phyloP scores from a whole-genome alignment of 2,888 invertebrate genomes.

The Halictus ligatus region DNA sequence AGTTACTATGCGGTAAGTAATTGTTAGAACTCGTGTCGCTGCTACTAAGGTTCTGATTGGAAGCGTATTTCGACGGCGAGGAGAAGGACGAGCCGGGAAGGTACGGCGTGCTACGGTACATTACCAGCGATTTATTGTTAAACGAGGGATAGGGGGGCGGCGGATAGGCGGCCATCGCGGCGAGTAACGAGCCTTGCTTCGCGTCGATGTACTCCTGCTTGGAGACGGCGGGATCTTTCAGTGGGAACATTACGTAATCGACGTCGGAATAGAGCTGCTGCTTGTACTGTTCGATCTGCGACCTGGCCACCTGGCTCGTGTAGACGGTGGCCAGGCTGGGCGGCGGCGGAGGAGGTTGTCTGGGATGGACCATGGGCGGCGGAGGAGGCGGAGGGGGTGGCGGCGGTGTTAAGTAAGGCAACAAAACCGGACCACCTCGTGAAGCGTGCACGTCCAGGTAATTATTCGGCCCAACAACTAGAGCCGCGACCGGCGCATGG shows the following conservation, averaged over 20 bases:
- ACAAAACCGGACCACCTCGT: conserved; percentile 84
- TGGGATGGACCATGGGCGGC: conserved; percentile 79
- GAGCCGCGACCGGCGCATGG: conserved; percentile 85
- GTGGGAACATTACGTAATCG: conserved; percentile 95
- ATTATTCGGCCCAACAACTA: conserved; percentile 87
- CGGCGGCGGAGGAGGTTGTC: conserved; percentile 88
- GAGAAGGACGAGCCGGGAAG: conserved; percentile 88
- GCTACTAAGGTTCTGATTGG: conserved; percentile 89
- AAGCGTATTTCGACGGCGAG: conserved; percentile 90
- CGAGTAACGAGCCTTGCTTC: conserved; percentile 91
- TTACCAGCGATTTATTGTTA: conserved; percentile 88
- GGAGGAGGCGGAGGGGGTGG: conserved; percentile 89
- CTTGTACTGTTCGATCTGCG: conserved; percentile 94
- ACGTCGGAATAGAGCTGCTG: conserved; percentile 96
- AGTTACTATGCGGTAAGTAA: conserved; percentile 77
- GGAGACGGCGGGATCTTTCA: conserved; percentile 95
- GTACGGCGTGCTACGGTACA: conserved; percentile 94
- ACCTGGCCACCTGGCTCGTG: conserved; percentile 89
- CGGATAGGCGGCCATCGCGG: conserved; percentile 87
- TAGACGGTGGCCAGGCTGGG: conserved; percentile 90
- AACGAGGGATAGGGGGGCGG: conserved; percentile 85
- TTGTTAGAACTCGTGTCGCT: conserved; percentile 76
- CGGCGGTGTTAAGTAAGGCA: conserved; percentile 85
- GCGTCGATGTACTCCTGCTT: conserved; percentile 96
- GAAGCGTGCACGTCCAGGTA: conserved; percentile 88